Base-by-base conservation (phyloP, 2,888 invertebrate species). In the Tenthredo scrophulariae region DNA sequence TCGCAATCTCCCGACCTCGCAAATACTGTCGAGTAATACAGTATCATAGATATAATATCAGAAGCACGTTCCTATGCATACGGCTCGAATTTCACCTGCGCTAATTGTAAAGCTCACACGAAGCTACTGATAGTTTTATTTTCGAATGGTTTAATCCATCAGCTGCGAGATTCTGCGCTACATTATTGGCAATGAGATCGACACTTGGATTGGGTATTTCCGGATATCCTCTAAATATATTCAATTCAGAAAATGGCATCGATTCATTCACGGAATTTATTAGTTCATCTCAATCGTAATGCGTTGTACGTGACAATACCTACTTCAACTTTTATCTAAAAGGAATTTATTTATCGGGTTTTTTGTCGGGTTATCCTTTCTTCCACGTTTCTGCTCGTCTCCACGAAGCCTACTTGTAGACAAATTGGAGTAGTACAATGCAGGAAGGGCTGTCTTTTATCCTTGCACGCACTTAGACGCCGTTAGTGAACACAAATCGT, bases 371-470 rank as follows among this genome's bases (percentile, higher is more conserved):
- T 18, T 13, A 43, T 74, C 72, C 72, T 74, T 43, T 26, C 43
- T 74, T 74, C 43, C 13, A 54, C 54, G 72, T 43, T n/a, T 40
- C 18, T 74, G 43, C 22, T 74, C 43, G 22, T 33, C n/a, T 18
- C 43, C 10, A 43, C 9, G 22, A 3, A 22, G 43, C 43, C 43
- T 43, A 22, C 10, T 18, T 43, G n/a, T 43, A 10, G 43, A 22
- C 40, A 26, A 74, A 74, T 74, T 74, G 40, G 43, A 74, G 26
- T 74, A 22, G 72, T 22, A 74, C 22, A 74, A 74, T 22, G 72
- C 72, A 43, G 40, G 10, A 10, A 74, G 72, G 72, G 22, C 22
- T 22, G 10, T 43, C 18, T 43, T 74, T 74, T 43, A 74, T 74
- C 43, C 72, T 74, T 43, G 43, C 43, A 74, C 9, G 72, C n/a